phyloP scores from a whole-genome alignment of 2,888 invertebrate genomes.

The Galerucella calmariensis region DNA sequence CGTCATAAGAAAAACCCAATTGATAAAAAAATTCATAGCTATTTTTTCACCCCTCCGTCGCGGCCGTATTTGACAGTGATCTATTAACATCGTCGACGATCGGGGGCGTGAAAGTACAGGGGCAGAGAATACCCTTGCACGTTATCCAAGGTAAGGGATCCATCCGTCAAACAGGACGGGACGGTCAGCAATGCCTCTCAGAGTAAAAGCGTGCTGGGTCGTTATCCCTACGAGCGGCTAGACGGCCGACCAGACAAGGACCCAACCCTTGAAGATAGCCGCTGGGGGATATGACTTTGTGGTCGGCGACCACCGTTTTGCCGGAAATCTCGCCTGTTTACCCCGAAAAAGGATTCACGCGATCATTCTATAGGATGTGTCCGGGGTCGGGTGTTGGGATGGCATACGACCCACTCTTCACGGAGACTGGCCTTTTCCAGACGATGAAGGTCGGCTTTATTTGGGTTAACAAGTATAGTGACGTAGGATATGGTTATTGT shows the following conservation, averaged over 20 bases:
- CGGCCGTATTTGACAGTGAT: constrained; percentile 48
- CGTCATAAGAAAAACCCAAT: background rate
- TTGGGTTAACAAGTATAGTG: constrained; percentile 53
- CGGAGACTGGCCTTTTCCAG: constrained; percentile 33
- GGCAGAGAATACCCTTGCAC: constrained; percentile 50
- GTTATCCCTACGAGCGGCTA: constrained; percentile 53
- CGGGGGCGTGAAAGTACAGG: constrained; percentile 49
- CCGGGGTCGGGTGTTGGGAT: constrained; percentile 14
- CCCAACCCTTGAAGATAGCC: constrained; percentile 51
- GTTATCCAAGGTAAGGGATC: constrained; percentile 59
- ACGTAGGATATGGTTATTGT: constrained; percentile 55
- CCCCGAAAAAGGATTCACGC: constrained; percentile 60
- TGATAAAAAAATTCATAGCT: background rate
- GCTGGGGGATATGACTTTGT: constrained; percentile 59
- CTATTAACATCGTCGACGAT: constrained; percentile 49
- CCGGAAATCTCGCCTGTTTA: constrained; percentile 57
- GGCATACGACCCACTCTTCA: constrained; percentile 7
- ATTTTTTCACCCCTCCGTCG: constrained; percentile 32
- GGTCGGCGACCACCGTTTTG: constrained; percentile 49
- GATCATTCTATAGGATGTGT: constrained; percentile 42
- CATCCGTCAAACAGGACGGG: constrained; percentile 49
- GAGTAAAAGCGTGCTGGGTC: constrained; percentile 45
- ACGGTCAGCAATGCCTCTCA: constrained; percentile 46
- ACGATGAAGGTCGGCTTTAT: constrained; percentile 53
- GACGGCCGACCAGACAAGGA: constrained; percentile 57